phyloP scores from a whole-genome alignment of 2,113 vertebrate genomes.

The Syngnathus typhle region DNA sequence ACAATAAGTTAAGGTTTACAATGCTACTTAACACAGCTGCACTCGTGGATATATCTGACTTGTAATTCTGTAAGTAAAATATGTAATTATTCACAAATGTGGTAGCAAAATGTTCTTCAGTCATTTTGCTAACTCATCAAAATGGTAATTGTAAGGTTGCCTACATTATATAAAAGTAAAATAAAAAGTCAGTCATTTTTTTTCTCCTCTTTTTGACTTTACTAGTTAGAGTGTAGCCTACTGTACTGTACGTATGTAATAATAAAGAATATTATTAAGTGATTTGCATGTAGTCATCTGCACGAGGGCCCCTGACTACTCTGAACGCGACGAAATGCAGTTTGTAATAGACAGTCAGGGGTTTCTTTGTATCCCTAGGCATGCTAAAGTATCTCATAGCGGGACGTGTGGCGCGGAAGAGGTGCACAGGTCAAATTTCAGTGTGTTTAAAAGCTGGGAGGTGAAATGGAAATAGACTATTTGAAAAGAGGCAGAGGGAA shows the following conservation, averaged over 20 bases:
- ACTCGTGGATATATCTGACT: no score
- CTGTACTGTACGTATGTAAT: no score
- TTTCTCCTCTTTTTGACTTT: not conserved
- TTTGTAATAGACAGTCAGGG: constrained; percentile 7
- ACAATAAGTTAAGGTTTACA: no score
- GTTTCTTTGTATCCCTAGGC: constrained; percentile 9
- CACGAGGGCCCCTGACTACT: not conserved
- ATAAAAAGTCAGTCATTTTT: no score
- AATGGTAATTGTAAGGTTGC: no score
- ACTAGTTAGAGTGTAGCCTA: no score
- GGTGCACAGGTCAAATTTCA: constrained; percentile 44
- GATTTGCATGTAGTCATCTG: not conserved
- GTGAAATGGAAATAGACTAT: constrained; percentile 6
- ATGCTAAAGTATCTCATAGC: constrained; percentile 29
- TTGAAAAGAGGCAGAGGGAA: constrained; percentile 21
- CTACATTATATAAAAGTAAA: no score
- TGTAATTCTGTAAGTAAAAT: no score
- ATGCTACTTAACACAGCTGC: no score
- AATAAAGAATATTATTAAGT: not conserved
- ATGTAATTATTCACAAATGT: no score
- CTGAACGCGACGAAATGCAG: not conserved
- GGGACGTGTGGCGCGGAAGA: constrained; percentile 59
- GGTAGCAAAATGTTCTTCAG: no score
- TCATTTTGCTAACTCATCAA: no score
- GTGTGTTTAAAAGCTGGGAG: constrained; percentile 18